Base-by-base conservation (phyloP, 1,140 invertebrate genomes). In the Onthophagus taurus region DNA sequence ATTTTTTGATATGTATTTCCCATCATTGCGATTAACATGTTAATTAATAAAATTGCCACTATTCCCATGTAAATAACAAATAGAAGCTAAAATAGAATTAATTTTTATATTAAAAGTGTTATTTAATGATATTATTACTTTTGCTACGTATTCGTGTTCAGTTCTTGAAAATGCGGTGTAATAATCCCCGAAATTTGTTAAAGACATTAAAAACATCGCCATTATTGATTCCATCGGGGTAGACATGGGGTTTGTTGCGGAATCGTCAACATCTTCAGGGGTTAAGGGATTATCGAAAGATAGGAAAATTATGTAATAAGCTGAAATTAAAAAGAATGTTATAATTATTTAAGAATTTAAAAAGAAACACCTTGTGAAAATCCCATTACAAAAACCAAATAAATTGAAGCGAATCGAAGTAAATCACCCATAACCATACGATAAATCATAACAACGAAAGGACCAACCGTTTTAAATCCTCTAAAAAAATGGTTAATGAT, bases 21-120 rank as follows among this genome's bases (percentile, higher is more conserved):
- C 94, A 99, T 97, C 94, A 98, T 98, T 53, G 95, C 95, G 58
- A 99, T 98, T 60, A 99, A 73, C 89, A 99, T 93, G 74, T 99
- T 98, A 11, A 99, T 87, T 42, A 98, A 69, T 7, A 98, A 69
- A 51, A 98, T 85, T 1, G 89, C 89, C 14, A 97, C 94, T 55
- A 97, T 87, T 37, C 84, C 87, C 90, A 97, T 97, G 68, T 93
- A 98, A 2, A 97, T 70, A 11, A 97, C 83, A 67, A 97, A 97
- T 14, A 95, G 68, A 18, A 89, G 69, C 89, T 93, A 67, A 49
- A 61, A 73, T 8, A 9, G 7, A 6, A 4, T n/a, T 13, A 29
- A 12, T 12, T 9, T 23, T 24, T 26, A 36, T 20, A 36, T 9
- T 26, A 5, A 7, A 31, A 17, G 30, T 42, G 26, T 20, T 14